A percentile compares a stretch with the other conserved stretches of the same genome.
Conservation (phyloP, 2,113 vertebrate genomes). For the Empidonax alnorum region DNA sequence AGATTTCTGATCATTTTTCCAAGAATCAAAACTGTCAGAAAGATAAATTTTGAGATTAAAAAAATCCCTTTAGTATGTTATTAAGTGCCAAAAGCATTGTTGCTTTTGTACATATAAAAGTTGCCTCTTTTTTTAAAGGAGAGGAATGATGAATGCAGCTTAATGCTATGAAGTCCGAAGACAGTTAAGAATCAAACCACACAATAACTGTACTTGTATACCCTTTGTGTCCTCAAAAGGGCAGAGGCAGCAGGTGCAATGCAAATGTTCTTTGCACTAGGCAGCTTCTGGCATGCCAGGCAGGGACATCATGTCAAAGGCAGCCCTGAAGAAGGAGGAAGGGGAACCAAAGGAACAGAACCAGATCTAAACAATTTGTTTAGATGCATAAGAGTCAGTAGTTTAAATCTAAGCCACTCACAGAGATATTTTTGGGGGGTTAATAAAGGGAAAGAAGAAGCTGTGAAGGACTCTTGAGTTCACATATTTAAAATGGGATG, state of each 20-base stretch:
- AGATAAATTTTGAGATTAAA: background rate
- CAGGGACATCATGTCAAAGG: background rate
- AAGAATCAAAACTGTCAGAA: background rate
- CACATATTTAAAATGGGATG: rapidly evolving
- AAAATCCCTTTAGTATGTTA: background rate
- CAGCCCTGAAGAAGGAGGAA: background rate
- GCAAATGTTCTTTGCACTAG: background rate
- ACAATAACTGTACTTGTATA: background rate
- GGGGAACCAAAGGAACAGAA: background rate
- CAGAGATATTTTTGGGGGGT: background rate
- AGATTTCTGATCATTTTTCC: background rate
- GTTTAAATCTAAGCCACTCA: background rate
- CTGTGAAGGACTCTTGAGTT: background rate
- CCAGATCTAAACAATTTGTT: background rate
- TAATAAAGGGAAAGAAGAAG: background rate
- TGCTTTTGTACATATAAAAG: background rate
- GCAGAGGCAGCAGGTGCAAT: background rate
- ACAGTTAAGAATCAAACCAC: background rate
- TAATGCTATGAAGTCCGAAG: background rate
- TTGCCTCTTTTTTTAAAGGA: background rate
- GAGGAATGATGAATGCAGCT: background rate
- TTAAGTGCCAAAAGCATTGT: background rate
- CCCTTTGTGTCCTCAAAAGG: background rate
- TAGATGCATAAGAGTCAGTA: background rate
- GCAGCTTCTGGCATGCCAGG: background rate